These are phyloP conservation scores for Agrypnus murinus DNA, from an alignment of 2,888 invertebrate species.

Conservation along the genomic window DNA sequence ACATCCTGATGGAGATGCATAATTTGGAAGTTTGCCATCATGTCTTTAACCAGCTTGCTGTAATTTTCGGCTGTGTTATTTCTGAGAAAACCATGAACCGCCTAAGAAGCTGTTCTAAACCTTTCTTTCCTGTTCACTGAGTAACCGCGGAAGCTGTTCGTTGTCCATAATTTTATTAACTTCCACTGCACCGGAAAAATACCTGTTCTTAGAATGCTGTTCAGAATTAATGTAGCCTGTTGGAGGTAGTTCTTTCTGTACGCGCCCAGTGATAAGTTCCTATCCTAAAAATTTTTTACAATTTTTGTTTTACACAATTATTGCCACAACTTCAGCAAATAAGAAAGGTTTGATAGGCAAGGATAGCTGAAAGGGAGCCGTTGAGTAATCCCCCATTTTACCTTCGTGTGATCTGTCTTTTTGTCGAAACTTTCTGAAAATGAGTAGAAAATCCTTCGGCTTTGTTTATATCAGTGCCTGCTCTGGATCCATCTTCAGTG, in stretches of 20 bases:
- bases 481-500: neutral
- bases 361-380: constrained; percentile 8
- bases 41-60: too few species aligned
- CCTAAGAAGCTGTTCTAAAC: too few species aligned
- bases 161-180: too few species aligned
- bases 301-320: constrained; percentile 9
- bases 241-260: neutral
- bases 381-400: neutral
- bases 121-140: too few species aligned
- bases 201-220: neutral
- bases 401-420: too few species aligned
- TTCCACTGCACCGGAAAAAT: neutral
- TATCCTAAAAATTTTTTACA: constrained; percentile 14
- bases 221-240: neutral
- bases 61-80: too few species aligned
- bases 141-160: too few species aligned
- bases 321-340: neutral
- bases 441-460: constrained; percentile 6
- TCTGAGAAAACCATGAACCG: too few species aligned
- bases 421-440: neutral
- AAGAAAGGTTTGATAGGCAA: constrained; percentile 20
- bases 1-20: too few species aligned
- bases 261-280: neutral
- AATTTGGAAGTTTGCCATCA: too few species aligned
- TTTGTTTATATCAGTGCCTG: constrained; percentile 1